These are phyloP conservation scores for Ivindomyrus marchei DNA, from an alignment of 2,113 vertebrate genomes.

Conservation along the genomic window DNA sequence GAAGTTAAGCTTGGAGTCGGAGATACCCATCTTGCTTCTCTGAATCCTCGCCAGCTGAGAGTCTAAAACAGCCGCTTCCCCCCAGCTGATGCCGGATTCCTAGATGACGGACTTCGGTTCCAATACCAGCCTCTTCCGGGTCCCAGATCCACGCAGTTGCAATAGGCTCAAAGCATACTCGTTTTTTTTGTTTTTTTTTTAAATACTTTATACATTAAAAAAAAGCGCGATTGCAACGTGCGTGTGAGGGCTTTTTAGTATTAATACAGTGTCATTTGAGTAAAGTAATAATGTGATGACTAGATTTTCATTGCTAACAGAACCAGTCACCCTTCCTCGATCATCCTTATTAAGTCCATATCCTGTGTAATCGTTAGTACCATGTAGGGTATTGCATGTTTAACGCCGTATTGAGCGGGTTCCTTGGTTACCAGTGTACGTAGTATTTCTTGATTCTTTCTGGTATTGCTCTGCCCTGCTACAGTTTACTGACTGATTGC, in stretches of 20 bases:
- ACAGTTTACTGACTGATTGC: neutral
- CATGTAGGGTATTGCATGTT: neutral
- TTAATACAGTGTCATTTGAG: neutral
- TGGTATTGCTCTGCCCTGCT: neutral
- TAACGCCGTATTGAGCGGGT: neutral
- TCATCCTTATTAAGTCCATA: neutral
- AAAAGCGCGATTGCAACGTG: neutral
- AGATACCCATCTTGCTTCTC: constrained; percentile 74
- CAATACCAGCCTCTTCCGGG: neutral
- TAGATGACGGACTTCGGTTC: neutral
- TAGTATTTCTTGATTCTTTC: neutral
- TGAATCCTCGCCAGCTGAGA: constrained; percentile 35
- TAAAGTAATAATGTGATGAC: neutral
- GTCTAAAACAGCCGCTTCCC: neutral
- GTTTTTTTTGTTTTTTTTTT: neutral
- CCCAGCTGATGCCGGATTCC: neutral
- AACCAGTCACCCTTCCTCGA: neutral
- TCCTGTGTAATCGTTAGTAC: neutral
- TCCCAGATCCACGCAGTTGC: neutral
- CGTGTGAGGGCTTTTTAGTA: neutral
- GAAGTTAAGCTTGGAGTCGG: constrained; percentile 93
- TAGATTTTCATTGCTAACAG: neutral
- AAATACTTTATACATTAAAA: neutral
- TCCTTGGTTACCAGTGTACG: neutral
- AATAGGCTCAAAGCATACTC: neutral